Percentiles rank a stretch among this genome's conserved stretches.
Evolutionary conservation across 2,888 invertebrate genomes (phyloP).

Genomic region (Panopea generosa): DNA sequence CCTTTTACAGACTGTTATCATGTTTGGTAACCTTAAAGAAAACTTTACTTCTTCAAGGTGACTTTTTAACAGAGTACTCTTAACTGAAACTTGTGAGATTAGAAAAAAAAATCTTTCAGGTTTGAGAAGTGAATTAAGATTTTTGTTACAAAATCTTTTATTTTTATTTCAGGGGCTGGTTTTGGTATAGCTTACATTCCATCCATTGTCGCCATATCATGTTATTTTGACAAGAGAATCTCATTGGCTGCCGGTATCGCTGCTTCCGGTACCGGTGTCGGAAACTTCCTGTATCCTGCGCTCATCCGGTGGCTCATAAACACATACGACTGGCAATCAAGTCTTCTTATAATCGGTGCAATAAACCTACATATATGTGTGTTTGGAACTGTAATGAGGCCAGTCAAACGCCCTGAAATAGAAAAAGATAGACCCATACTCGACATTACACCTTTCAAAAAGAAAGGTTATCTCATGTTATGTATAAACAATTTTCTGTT

Average conservation of each 20-base stretch:
- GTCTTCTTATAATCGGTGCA: conserved; percentile 70
- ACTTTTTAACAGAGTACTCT: no score
- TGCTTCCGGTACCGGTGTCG: conserved; percentile 73
- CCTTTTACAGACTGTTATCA: no score
- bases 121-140: no score
- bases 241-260: conserved; percentile 73
- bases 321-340: conserved; percentile 68
- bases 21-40: no score
- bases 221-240: conserved; percentile 70
- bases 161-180: conserved; percentile 69
- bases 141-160: no score
- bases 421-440: conserved; percentile 53
- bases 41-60: no score
- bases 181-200: conserved; percentile 71
- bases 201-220: conserved; percentile 67
- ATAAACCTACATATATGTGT: conserved; percentile 70
- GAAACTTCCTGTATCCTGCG: conserved; percentile 72
- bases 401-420: conserved; percentile 56
- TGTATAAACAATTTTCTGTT: conserved; percentile 70
- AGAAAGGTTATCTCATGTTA: conserved; percentile 62
- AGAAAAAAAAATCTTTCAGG: no score
- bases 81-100: no score
- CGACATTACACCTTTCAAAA: conserved; percentile 66
- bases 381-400: conserved; percentile 67
- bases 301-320: conserved; percentile 68